These are phyloP conservation scores for Enteromius unitaeniatus DNA, from an alignment of 2,797 vertebrate genomes.

Conservation along the genomic window DNA sequence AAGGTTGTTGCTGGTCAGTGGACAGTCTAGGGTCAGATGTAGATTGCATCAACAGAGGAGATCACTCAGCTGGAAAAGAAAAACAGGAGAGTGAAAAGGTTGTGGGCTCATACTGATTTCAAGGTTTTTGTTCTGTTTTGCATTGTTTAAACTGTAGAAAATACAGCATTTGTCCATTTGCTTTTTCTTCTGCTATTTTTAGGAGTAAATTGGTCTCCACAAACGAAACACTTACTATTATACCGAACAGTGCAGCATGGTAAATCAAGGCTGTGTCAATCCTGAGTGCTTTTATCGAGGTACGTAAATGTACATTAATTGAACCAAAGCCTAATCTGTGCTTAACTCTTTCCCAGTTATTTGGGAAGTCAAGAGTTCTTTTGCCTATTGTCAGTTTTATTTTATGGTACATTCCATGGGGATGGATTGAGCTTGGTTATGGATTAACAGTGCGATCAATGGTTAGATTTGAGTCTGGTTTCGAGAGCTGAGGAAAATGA, in stretches of 20 bases:
- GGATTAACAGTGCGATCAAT: slow-evolving; percentile 98
- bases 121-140: slow-evolving; percentile 18
- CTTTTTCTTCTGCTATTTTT: slow-evolving; percentile 1
- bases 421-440: slow-evolving; percentile 93
- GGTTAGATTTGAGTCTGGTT: slow-evolving; percentile 88
- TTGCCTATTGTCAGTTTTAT: slow-evolving; percentile 88
- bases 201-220: slow-evolving; percentile 58
- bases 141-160: slow-evolving; percentile 1
- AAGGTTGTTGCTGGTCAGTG: slow-evolving; percentile 79
- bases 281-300: slow-evolving; percentile 59
- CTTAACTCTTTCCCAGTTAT: slow-evolving; percentile 79
- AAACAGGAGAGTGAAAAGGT: slow-evolving; percentile 73
- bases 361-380: slow-evolving; percentile 88
- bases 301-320: slow-evolving; percentile 67
- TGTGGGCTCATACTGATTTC: slow-evolving; percentile 67
- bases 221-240: slow-evolving; percentile 62
- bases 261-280: slow-evolving; percentile 42
- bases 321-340: slow-evolving; percentile 79
- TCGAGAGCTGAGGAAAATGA: slow-evolving; percentile 94
- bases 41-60: slow-evolving; percentile 75
- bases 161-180: neutral
- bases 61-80: slow-evolving; percentile 79
- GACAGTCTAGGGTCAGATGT: slow-evolving; percentile 75
- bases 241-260: slow-evolving; percentile 49
- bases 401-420: slow-evolving; percentile 83